Evolutionary conservation across 1,140 invertebrate genomes (phyloP).

Genomic region (Drosophila sechellia): DNA sequence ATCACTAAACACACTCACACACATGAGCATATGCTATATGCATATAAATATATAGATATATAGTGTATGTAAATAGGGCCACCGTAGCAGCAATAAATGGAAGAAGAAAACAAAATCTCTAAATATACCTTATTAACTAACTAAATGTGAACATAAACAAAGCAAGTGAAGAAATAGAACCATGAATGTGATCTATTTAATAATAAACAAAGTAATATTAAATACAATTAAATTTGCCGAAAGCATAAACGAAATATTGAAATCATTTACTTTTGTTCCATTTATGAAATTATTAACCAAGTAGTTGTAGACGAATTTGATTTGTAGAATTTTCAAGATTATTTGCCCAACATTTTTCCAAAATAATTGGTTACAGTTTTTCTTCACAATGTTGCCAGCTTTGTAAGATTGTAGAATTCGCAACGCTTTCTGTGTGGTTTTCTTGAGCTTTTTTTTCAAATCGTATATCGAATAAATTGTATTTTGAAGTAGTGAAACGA

Average conservation of each 20-base stretch:
- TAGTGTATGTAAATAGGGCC: constrained; percentile 59
- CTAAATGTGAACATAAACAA: constrained; percentile 77
- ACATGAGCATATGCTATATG: constrained; percentile 49
- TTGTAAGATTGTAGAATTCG: constrained; percentile 34
- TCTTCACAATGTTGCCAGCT: constrained; percentile 28
- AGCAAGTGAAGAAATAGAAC: constrained; percentile 82
- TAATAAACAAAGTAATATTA: constrained; percentile 57
- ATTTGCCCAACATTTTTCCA: constrained; percentile 22
- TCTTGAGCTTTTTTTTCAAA: constrained; percentile 15
- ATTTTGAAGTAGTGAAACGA: constrained; percentile 20
- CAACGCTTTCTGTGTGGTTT: constrained; percentile 41
- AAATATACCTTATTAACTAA: constrained; percentile 64
- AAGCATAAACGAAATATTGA: constrained; percentile 10
- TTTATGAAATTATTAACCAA: constrained; percentile 25
- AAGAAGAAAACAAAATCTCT: constrained; percentile 27
- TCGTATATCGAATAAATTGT: constrained; percentile 17
- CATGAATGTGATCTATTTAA: constrained; percentile 85
- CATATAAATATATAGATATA: constrained; percentile 31
- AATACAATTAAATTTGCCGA: constrained; percentile 27
- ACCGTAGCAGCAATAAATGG: constrained; percentile 62
- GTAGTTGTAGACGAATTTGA: constrained; percentile 60
- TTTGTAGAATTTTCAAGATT: constrained; percentile 57
- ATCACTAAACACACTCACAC: constrained; percentile 39
- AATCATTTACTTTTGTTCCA: constrained; percentile 30
- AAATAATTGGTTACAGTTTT: not conserved